Evolutionary conservation across 2,888 invertebrate genomes (phyloP).

Genomic region (Yponomeuta sedellus): DNA sequence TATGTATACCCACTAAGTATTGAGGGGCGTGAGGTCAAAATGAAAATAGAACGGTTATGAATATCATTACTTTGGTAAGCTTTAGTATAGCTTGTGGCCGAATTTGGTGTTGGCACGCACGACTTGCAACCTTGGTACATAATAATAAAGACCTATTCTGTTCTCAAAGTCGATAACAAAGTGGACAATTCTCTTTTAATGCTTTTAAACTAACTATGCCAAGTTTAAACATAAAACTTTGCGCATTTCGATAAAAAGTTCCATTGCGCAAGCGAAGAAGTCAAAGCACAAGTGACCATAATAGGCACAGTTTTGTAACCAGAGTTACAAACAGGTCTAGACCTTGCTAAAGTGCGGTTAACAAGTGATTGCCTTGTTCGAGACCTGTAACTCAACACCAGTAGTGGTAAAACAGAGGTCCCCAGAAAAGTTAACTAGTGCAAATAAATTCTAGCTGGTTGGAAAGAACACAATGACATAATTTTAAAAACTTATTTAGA

Average conservation of each 20-base stretch:
- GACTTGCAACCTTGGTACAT: background rate
- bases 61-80: background rate
- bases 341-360: background rate
- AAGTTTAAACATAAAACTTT: background rate
- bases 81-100: background rate
- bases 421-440: no score
- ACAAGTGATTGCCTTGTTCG: background rate
- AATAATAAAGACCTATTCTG: no score
- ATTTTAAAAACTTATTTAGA: no score
- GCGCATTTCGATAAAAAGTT: background rate
- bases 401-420: background rate
- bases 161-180: no score
- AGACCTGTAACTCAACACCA: background rate
- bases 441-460: no score
- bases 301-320: background rate
- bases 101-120: background rate
- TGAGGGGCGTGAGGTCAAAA: background rate
- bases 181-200: background rate
- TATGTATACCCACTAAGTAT: conserved; percentile 29
- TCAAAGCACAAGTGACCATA: background rate
- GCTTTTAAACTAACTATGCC: background rate
- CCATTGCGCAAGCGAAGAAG: background rate
- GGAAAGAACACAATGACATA: no score
- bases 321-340: background rate
- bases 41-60: background rate